Percentiles rank a stretch among this genome's conserved stretches.
These are phyloP conservation scores for Phyllostomus discolor DNA, from an alignment of 2,113 vertebrate species.

Conservation along the genomic window DNA sequence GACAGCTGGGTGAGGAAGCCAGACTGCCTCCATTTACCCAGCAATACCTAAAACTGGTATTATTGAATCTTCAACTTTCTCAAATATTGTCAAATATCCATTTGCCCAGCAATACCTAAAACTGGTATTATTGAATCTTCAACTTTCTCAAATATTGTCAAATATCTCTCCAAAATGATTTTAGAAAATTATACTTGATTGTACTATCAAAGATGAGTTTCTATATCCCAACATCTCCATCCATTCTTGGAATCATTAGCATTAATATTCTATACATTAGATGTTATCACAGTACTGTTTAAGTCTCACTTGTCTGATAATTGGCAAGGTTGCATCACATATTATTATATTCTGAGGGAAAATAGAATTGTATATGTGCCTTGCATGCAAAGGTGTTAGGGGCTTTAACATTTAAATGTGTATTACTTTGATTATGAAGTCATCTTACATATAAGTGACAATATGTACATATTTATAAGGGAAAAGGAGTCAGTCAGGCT, in stretches of 20 bases:
- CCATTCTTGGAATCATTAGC: not conserved
- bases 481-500: no score
- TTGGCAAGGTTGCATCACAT: not conserved
- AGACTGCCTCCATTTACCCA: no score
- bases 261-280: not conserved
- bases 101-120: not conserved
- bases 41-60: not conserved
- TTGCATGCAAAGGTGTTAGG: not conserved
- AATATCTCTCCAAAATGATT: not conserved
- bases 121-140: not conserved
- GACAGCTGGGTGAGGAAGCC: no score
- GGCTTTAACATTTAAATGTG: not conserved
- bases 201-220: not conserved
- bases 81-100: not conserved
- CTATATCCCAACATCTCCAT: rapidly evolving
- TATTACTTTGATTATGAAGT: not conserved
- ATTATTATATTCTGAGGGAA: not conserved
- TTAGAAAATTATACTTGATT: not conserved
- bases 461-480: not conserved
- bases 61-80: not conserved
- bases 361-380: not conserved
- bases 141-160: not conserved
- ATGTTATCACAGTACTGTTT: not conserved
- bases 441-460: not conserved
- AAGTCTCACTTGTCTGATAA: not conserved